Conservation (phyloP, 2,888 invertebrate species). For the Erpobdella octoculata region DNA sequence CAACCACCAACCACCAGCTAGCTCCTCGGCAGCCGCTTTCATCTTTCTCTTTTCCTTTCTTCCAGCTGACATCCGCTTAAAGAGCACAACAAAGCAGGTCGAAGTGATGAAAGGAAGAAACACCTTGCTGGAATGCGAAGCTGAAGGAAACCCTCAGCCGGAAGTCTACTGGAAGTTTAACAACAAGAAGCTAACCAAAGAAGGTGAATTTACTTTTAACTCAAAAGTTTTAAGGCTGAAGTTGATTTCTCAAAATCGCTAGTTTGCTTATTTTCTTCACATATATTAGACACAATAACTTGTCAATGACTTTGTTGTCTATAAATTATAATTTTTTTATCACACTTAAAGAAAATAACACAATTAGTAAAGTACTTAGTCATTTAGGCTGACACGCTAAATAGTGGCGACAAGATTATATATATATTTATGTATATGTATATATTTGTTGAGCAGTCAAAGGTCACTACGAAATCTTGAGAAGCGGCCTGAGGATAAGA, state of each 20-base stretch:
- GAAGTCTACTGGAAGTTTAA: slow-evolving; percentile 32
- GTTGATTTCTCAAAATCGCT: not conserved
- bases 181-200: slow-evolving; percentile 18
- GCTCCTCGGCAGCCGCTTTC: not conserved
- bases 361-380: not conserved
- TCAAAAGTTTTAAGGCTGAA: not conserved
- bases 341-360: not conserved
- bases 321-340: not conserved
- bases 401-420: no score
- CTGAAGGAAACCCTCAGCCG: slow-evolving; percentile 28
- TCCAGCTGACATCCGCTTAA: slow-evolving; percentile 28
- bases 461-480: slow-evolving; percentile 9
- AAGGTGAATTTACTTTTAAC: not conserved
- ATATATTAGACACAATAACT: not conserved
- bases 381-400: no score
- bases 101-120: not conserved
- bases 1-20: not conserved
- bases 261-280: not conserved
- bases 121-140: slow-evolving; percentile 18
- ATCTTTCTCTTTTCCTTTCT: not conserved
- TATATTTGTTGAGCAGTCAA: no score
- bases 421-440: no score
- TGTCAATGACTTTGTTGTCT: not conserved
- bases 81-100: not conserved
- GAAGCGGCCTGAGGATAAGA: slow-evolving; percentile 14